These are phyloP conservation scores for Gadus chalcogrammus DNA, from an alignment of 2,113 vertebrate genomes.

Conservation along the genomic window DNA sequence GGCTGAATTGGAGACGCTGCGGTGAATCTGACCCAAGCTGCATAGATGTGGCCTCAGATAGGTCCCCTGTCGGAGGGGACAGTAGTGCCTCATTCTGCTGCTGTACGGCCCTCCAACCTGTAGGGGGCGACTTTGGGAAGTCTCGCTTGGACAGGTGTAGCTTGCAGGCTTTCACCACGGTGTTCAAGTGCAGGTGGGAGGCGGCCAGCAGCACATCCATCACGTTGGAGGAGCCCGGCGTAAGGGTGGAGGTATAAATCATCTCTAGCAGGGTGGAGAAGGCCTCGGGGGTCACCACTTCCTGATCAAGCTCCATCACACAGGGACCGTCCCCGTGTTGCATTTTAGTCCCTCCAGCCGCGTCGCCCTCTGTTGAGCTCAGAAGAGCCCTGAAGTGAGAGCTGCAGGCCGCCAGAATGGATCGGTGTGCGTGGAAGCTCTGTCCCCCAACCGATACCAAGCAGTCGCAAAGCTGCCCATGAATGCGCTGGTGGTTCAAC, in stretches of 20 bases:
- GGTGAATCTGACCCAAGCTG: slow-evolving; percentile 82
- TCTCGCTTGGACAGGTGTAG: slow-evolving; percentile 87
- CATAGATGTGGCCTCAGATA: slow-evolving; percentile 47
- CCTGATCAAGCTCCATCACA: slow-evolving; percentile 88
- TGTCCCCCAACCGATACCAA: slow-evolving; percentile 85
- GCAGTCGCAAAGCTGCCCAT: slow-evolving; percentile 88
- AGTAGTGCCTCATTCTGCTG: slow-evolving; percentile 23
- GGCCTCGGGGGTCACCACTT: slow-evolving; percentile 90
- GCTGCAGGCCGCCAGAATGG: slow-evolving; percentile 88
- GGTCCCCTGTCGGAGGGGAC: slow-evolving; percentile 34
- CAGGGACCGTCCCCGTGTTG: slow-evolving; percentile 61
- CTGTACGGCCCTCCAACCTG: slow-evolving; percentile 61
- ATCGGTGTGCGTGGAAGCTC: slow-evolving; percentile 89
- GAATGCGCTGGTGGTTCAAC: slow-evolving; percentile 88
- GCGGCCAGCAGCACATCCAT: slow-evolving; percentile 93
- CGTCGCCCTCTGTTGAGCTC: slow-evolving; percentile 79
- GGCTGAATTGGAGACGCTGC: slow-evolving; percentile 82
- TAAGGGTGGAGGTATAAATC: slow-evolving; percentile 93
- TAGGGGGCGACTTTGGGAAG: slow-evolving; percentile 83
- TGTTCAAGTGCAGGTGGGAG: slow-evolving; percentile 89
- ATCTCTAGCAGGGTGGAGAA: slow-evolving; percentile 90
- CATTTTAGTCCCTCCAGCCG: slow-evolving; percentile 28
- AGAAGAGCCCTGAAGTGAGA: slow-evolving; percentile 90
- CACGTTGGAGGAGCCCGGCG: slow-evolving; percentile 86
- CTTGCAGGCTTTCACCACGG: slow-evolving; percentile 91